phyloP scores from a whole-genome alignment of 2,888 invertebrate species.

The Apeira syringaria region DNA sequence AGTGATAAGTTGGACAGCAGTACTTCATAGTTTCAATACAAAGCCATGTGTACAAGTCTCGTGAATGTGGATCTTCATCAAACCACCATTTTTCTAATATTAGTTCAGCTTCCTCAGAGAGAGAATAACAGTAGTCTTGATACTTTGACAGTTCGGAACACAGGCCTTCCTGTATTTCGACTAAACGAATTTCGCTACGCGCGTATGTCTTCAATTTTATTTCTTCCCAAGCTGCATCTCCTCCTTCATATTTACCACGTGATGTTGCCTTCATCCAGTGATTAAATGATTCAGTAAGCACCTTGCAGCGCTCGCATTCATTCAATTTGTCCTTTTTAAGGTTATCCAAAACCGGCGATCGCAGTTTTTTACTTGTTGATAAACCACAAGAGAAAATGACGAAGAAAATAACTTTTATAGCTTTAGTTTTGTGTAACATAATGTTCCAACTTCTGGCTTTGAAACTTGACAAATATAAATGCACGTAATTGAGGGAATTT shows the following conservation, averaged over 20 bases:
- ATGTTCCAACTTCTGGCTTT: too few species aligned
- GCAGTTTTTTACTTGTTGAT: conserved; percentile 37
- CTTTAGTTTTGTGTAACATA: too few species aligned
- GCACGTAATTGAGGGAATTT: too few species aligned
- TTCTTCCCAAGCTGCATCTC: conserved; percentile 97
- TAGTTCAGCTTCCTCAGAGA: conserved; percentile 92
- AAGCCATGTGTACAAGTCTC: conserved; percentile 83
- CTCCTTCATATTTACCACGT: conserved; percentile 95
- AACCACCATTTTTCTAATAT: conserved; percentile 96
- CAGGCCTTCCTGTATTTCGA: conserved; percentile 95
- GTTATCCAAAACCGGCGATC: conserved; percentile 28
- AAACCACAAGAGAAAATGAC: conserved; percentile 35
- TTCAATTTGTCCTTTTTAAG: conserved; percentile 29
- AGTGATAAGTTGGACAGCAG: conserved; percentile 94
- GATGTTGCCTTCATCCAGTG: conserved; percentile 92
- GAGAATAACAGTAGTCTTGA: conserved; percentile 90
- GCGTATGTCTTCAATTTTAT: conserved; percentile 92
- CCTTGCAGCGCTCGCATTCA: conserved; percentile 88
- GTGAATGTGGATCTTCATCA: conserved; percentile 76
- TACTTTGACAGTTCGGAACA: conserved; percentile 89
- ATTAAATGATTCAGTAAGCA: conserved; percentile 89
- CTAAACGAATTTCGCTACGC: conserved; percentile 93
- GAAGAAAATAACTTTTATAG: conserved; percentile 32
- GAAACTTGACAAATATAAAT: too few species aligned
- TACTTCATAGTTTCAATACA: conserved; percentile 90